phyloP scores from a whole-genome alignment of 2,888 invertebrate species.

The Amorpha juglandis region DNA sequence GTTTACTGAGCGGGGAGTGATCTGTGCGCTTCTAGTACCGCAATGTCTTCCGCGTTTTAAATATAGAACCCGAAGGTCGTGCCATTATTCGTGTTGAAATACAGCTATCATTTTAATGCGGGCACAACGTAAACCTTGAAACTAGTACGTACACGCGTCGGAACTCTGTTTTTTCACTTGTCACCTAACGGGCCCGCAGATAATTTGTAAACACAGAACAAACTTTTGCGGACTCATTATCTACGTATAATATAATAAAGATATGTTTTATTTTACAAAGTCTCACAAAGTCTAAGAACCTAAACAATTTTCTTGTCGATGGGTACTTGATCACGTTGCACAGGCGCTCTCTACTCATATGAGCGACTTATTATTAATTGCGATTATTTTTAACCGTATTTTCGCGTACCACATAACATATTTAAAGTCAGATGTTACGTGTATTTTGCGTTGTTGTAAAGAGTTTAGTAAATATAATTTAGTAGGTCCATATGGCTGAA shows the following conservation, averaged over 20 bases:
- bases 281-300: slow-evolving; percentile 50
- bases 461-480: background rate
- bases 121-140: slow-evolving; percentile 63
- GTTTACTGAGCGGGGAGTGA: slow-evolving; percentile 66
- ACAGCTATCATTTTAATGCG: slow-evolving; percentile 54
- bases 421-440: too few species aligned
- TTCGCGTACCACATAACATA: too few species aligned
- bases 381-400: too few species aligned
- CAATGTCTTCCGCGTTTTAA: slow-evolving; percentile 80
- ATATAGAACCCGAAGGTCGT: slow-evolving; percentile 80
- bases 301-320: slow-evolving; percentile 46
- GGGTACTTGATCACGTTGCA: slow-evolving; percentile 56
- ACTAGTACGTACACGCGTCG: slow-evolving; percentile 41
- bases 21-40: slow-evolving; percentile 68
- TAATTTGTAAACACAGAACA: slow-evolving; percentile 42
- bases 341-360: slow-evolving; percentile 61
- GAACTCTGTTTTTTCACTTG: slow-evolving; percentile 35
- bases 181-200: slow-evolving; percentile 47
- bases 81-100: slow-evolving; percentile 65
- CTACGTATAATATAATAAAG: slow-evolving; percentile 28
- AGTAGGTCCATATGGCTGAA: slow-evolving; percentile 17
- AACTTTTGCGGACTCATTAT: slow-evolving; percentile 36
- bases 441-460: too few species aligned
- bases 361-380: too few species aligned
- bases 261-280: slow-evolving; percentile 39